Conservation (phyloP, 2,888 invertebrate genomes). For the Rhynchonema sp. region DNA sequence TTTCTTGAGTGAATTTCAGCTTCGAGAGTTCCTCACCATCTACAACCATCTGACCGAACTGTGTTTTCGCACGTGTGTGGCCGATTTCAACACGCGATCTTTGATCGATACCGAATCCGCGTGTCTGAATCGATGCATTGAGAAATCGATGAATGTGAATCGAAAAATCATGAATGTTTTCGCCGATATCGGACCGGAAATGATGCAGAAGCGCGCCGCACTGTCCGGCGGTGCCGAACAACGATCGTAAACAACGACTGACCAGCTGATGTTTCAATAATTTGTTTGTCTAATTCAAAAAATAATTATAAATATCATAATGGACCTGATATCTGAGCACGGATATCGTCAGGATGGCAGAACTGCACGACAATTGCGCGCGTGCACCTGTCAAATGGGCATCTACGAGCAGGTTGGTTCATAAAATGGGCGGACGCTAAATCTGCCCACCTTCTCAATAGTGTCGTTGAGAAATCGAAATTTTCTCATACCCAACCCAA, state of each 20-base stretch:
- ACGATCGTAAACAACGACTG: no score
- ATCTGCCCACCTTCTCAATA: no score
- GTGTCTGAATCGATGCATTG: slow-evolving; percentile 17
- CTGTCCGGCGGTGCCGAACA: no score
- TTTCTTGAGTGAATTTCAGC: no score
- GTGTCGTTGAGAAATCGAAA: no score
- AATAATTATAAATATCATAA: slow-evolving; percentile 5
- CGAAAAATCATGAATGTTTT: slow-evolving; percentile 21
- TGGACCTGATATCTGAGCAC: slow-evolving; percentile 17
- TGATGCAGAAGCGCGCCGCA: slow-evolving; percentile 6
- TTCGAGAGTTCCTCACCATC: slow-evolving; percentile 18
- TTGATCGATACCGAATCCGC: slow-evolving; percentile 12
- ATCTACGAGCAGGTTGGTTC: slow-evolving; percentile 10
- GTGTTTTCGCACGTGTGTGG: slow-evolving; percentile 19
- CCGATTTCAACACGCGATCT: slow-evolving; percentile 15
- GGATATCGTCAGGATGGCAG: slow-evolving; percentile 24
- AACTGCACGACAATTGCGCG: slow-evolving; percentile 19
- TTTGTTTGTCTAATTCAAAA: background rate
- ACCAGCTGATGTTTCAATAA: background rate
- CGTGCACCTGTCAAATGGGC: slow-evolving; percentile 18
- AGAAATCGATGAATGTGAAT: slow-evolving; percentile 22
- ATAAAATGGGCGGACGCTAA: background rate
- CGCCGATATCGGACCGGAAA: slow-evolving; percentile 19
- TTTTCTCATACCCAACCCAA: no score
- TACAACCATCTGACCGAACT: slow-evolving; percentile 22